Percentiles rank a stretch among this genome's conserved stretches.
Evolutionary conservation across 2,888 invertebrate genomes (phyloP).

Genomic region (Glaucopsyche alexis): DNA sequence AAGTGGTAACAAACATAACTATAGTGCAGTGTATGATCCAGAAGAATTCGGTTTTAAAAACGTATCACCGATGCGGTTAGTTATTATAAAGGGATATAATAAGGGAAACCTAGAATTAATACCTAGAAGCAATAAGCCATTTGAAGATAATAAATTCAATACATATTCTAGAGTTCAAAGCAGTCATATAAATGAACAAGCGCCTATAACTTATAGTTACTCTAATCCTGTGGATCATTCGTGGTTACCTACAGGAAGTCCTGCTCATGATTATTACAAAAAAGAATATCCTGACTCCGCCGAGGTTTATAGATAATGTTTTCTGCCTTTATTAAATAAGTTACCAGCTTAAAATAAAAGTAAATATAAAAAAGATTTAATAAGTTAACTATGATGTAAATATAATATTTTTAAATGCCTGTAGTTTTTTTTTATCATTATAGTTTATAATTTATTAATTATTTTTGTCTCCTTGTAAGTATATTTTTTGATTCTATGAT

Average conservation of each 20-base stretch:
- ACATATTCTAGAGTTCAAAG: slow-evolving; percentile 4
- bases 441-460: too few relatives aligned
- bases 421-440: neutral
- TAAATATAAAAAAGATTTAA: neutral
- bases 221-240: slow-evolving; percentile 44
- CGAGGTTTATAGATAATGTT: slow-evolving; percentile 34
- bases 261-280: slow-evolving; percentile 34
- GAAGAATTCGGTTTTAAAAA: neutral
- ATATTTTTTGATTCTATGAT: too few relatives aligned
- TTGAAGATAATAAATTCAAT: neutral
- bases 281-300: slow-evolving; percentile 31
- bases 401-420: neutral
- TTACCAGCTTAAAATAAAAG: neutral
- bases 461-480: too few relatives aligned
- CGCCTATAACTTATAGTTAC: slow-evolving; percentile 43
- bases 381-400: neutral
- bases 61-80: too few relatives aligned
- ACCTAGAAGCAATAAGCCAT: slow-evolving; percentile 7
- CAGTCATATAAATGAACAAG: slow-evolving; percentile 30
- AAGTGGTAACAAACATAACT: slow-evolving; percentile 1
- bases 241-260: slow-evolving; percentile 44
- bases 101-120: neutral
- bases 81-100: neutral
- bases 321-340: neutral
- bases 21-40: neutral